Evolutionary conservation across 2,888 invertebrate genomes (phyloP).

Genomic region (Falcaria lacertinaria): DNA sequence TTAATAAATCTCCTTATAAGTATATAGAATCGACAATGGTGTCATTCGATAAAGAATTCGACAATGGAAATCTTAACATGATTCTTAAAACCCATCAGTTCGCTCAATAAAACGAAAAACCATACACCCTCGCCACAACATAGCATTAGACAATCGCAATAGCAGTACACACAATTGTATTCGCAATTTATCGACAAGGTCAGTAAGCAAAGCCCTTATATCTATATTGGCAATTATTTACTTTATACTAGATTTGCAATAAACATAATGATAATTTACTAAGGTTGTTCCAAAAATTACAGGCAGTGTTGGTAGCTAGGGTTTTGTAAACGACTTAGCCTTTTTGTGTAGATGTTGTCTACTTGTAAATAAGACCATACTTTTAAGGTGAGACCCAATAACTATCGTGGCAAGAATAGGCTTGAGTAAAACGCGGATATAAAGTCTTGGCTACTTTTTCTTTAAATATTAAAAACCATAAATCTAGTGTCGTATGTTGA

Average conservation of each 20-base stretch:
- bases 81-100: neutral
- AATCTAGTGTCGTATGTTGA: too few species aligned
- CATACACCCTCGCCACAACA: neutral
- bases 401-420: neutral
- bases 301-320: conserved; percentile 12
- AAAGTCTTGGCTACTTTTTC: too few species aligned
- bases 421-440: too few species aligned
- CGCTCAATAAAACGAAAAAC: neutral
- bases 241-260: conserved; percentile 13
- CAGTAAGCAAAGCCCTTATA: conserved; percentile 28
- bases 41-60: neutral
- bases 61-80: neutral
- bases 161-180: conserved; percentile 18
- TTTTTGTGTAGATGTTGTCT: too few species aligned
- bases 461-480: too few species aligned
- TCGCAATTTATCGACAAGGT: conserved; percentile 21
- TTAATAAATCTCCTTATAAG: too few species aligned
- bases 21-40: too few species aligned
- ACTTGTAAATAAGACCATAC: too few species aligned
- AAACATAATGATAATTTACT: conserved; percentile 10
- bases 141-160: conserved; percentile 14
- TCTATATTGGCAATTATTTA: conserved; percentile 31
- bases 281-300: conserved; percentile 12
- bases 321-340: neutral
- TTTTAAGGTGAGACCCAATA: neutral